These are phyloP conservation scores for Eilema sororculum DNA, from an alignment of 2,888 invertebrate genomes.

Conservation along the genomic window DNA sequence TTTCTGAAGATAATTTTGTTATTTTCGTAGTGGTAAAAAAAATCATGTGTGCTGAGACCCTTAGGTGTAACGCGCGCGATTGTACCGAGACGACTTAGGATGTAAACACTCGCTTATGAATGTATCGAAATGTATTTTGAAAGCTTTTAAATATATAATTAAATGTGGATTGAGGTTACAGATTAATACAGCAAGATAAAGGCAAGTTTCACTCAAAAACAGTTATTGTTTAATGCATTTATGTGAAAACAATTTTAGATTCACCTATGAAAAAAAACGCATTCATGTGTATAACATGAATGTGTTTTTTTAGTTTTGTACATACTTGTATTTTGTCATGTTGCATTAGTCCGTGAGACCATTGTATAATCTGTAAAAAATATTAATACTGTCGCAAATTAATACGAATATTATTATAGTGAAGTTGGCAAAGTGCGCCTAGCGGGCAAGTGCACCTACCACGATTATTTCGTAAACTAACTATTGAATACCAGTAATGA, in stretches of 20 bases:
- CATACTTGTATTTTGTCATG: not conserved
- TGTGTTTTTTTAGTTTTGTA: too few species aligned
- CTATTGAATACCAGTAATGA: too few species aligned
- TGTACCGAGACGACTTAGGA: constrained; percentile 1
- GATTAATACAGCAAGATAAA: constrained; percentile 3
- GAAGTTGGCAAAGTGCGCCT: too few species aligned
- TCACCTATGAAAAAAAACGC: too few species aligned
- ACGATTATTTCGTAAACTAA: too few species aligned
- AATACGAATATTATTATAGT: not conserved
- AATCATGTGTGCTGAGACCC: not conserved
- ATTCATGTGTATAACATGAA: too few species aligned
- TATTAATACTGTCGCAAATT: constrained; percentile 14
- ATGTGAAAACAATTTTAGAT: too few species aligned
- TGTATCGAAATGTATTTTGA: constrained; percentile 36
- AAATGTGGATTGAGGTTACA: constrained; percentile 49
- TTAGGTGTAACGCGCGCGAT: not conserved
- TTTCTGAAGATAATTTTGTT: not conserved
- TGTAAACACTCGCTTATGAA: constrained; percentile 24
- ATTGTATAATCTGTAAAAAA: constrained; percentile 11
- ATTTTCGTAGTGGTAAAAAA: not conserved
- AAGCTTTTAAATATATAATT: constrained; percentile 29
- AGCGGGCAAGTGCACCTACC: too few species aligned
- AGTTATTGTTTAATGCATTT: too few species aligned
- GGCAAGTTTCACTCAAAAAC: not conserved
- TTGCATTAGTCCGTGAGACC: constrained; percentile 6